Evolutionary conservation across 2,888 invertebrate species (phyloP), one percentile per base, ranked within the genome.

Genomic region (Phalangium opilio): DNA sequence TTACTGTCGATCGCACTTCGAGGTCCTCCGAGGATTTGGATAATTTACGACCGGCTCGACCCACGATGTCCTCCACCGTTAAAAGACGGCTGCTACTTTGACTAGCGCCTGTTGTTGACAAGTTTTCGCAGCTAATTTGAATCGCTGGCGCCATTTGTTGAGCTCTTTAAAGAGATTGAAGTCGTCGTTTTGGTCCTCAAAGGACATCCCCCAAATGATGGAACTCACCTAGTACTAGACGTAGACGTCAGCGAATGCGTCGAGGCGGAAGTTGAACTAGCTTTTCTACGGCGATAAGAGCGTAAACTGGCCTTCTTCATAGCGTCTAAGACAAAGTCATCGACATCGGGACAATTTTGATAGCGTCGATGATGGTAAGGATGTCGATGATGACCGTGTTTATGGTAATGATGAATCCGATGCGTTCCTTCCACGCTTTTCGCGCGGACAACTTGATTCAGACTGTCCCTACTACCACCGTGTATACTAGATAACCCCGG

Each of bases 11-110:
- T 1, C 50, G 43, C 15, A 48, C 48, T 36, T 51, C 51, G 15
- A 55, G 44, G 35, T 51, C 52, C 38, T 59, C 59, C 0, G 59
- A 57, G 3, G 59, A 59, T 20, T 57, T 59, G 5, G 59, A 59
- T 7, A 58, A 43, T 39, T 56, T 55, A 20, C 47, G 51, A n/a
- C 45, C 48, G 4, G 27, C 27, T 4, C 27, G 27, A 27, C 3
- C 35, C 32, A 17, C 27, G 27, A 15, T 41, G 41, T 27, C 27
- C 8, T 27, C 27, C 27, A 27, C 27, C 5, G 27, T 27, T 8
- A 27, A 27, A 27, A 27, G 27, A 7, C 27, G 27, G 8, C 8
- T 27, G 8, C 5, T 7, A 27, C 5, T 7, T n/a, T n/a, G n/a
- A 27, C 27, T 8, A 27, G 8, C 27, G 27, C 27, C 27, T 4